A percentile compares a stretch with the other conserved stretches of the same genome.
These are phyloP conservation scores for Sebastes goodei DNA, from an alignment of 2,797 vertebrate genomes.

Conservation along the genomic window DNA sequence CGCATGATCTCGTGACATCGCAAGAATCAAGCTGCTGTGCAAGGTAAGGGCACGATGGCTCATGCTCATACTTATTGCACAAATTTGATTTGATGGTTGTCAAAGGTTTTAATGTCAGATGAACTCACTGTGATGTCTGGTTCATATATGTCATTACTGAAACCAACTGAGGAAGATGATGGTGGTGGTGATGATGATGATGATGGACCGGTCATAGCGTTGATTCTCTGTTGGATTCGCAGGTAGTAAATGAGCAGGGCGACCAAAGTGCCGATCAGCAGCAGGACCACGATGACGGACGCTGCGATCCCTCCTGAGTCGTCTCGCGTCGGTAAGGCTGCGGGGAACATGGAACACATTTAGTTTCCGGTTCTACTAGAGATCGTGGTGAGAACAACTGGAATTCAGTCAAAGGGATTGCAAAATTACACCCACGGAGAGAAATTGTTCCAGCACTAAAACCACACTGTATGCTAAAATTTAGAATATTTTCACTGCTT, in stretches of 20 bases:
- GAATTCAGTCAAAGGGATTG: neutral
- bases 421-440: neutral
- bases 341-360: constrained; percentile 2
- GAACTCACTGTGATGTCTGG: constrained; percentile 39
- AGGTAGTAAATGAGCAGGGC: constrained; percentile 71
- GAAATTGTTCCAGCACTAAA: neutral
- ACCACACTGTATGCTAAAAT: no score
- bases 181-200: neutral
- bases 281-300: constrained; percentile 67
- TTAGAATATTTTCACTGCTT: no score
- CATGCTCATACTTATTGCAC: neutral
- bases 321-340: constrained; percentile 37
- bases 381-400: neutral
- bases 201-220: accelerated
- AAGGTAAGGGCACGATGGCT: no score
- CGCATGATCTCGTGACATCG: no score
- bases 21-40: no score
- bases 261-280: constrained; percentile 68
- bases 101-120: neutral
- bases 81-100: neutral
- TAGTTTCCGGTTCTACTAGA: neutral
- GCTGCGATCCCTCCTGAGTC: constrained; percentile 66
- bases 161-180: neutral
- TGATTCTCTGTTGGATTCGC: neutral
- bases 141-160: constrained; percentile 66